These are phyloP conservation scores for Syngnathus typhle DNA, from an alignment of 2,113 vertebrate genomes.

Conservation along the genomic window DNA sequence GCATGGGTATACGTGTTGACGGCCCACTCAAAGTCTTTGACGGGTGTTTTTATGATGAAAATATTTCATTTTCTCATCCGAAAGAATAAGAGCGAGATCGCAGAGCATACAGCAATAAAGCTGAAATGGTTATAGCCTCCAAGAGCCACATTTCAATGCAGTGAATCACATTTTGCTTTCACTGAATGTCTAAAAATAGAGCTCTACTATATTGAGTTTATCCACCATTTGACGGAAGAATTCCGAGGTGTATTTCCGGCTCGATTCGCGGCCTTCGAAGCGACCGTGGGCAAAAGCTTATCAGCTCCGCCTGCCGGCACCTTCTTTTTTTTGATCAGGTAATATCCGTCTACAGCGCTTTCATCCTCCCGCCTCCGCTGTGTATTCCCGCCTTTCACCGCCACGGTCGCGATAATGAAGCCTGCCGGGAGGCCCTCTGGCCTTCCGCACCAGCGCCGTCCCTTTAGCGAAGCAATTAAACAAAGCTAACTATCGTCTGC, in stretches of 20 bases:
- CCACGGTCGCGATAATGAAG: conserved; percentile 47
- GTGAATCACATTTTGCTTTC: not conserved
- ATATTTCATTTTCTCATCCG: not conserved
- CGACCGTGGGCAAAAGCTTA: conserved; percentile 29
- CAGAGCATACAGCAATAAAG: not conserved
- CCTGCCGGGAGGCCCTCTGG: conserved; percentile 47
- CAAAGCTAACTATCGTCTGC: not conserved
- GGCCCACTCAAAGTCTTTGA: too few relatives aligned
- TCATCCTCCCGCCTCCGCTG: conserved; percentile 33
- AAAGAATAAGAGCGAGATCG: not conserved
- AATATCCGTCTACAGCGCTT: conserved; percentile 43
- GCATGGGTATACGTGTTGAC: too few relatives aligned
- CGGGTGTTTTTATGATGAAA: not conserved
- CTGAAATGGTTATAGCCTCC: not conserved
- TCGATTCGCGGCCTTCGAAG: not conserved
- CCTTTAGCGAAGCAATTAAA: not conserved
- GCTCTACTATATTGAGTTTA: not conserved
- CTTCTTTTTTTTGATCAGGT: conserved; percentile 54
- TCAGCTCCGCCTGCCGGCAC: conserved; percentile 53
- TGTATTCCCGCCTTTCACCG: not conserved
- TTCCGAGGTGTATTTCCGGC: not conserved
- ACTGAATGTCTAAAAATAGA: not conserved
- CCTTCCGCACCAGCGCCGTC: conserved; percentile 15
- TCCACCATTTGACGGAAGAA: not conserved
- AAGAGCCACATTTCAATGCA: not conserved